phyloP scores from a whole-genome alignment of 1,140 invertebrate species.

The Lepidurus couesii region DNA sequence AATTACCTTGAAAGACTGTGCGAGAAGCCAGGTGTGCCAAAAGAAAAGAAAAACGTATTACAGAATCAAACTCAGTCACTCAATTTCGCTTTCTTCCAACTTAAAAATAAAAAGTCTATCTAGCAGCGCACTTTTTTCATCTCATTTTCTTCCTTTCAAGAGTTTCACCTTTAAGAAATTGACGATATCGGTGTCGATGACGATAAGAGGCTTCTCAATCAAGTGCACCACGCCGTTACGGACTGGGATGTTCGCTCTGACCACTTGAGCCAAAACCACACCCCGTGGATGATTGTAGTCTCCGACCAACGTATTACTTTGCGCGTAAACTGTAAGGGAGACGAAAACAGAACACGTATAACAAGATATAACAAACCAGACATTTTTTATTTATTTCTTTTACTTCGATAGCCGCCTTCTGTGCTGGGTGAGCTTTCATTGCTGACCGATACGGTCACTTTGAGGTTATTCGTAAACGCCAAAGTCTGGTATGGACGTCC shows the following conservation, averaged over 20 bases:
- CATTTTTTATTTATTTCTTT: neutral
- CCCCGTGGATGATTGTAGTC: conserved; percentile 67
- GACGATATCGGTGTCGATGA: conserved; percentile 74
- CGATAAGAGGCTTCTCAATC: conserved; percentile 81
- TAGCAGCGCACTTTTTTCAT: no score
- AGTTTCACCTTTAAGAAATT: conserved; percentile 74
- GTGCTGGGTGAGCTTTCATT: conserved; percentile 35
- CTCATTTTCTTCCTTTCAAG: no score
- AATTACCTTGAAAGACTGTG: conserved; percentile 22
- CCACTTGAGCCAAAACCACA: conserved; percentile 76
- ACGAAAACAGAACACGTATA: neutral
- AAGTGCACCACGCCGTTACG: conserved; percentile 87
- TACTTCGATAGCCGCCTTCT: conserved; percentile 28
- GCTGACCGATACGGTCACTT: conserved; percentile 55
- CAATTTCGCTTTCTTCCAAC: neutral
- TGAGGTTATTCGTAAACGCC: conserved; percentile 72
- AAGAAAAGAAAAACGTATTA: neutral
- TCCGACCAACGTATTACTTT: conserved; percentile 75
- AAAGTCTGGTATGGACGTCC: conserved; percentile 65
- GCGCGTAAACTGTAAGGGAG: conserved; percentile 66
- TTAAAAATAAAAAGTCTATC: neutral
- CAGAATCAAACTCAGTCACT: conserved; percentile 2
- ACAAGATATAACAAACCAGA: neutral
- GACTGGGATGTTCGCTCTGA: conserved; percentile 85
- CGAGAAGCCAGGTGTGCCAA: conserved; percentile 16